phyloP scores from a whole-genome alignment of 2,113 vertebrate genomes.

The Aspidoscelis tigris region DNA sequence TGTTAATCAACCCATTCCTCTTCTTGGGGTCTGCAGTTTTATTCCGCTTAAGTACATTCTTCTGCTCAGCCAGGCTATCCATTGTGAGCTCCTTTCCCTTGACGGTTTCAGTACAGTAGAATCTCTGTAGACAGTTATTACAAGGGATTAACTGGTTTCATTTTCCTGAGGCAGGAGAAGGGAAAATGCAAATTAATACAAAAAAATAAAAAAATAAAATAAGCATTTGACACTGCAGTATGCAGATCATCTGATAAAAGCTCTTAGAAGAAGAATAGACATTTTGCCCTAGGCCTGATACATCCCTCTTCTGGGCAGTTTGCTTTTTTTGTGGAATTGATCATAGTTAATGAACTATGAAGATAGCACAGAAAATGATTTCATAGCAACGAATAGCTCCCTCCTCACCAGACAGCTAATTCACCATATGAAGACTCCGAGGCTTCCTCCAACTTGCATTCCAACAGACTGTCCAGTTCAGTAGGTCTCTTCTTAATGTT shows the following conservation, averaged over 20 bases:
- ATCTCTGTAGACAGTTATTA: conserved; percentile 52
- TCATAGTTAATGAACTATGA: background rate
- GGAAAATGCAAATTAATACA: conserved; percentile 46
- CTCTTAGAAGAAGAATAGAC: background rate
- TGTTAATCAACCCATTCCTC: conserved; percentile 89
- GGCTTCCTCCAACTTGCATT: too few relatives aligned
- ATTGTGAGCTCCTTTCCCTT: conserved; percentile 62
- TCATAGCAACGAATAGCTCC: background rate
- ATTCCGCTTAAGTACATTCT: conserved; percentile 63
- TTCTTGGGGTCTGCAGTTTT: conserved; percentile 74
- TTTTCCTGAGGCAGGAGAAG: conserved; percentile 67
- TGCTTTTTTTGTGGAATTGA: background rate
- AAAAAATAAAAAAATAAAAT: too few relatives aligned
- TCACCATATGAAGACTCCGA: too few relatives aligned
- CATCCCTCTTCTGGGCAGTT: background rate
- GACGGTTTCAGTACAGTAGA: conserved; percentile 16
- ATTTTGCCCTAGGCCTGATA: background rate
- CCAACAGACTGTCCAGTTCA: too few relatives aligned
- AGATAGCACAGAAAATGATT: background rate
- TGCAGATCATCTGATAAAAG: background rate
- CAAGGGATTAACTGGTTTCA: conserved; percentile 63
- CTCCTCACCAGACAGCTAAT: too few relatives aligned
- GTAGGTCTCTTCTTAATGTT: too few relatives aligned
- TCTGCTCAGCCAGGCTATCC: conserved; percentile 77
- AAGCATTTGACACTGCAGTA: background rate